phyloP scores from a whole-genome alignment of 1,140 invertebrate species.

The Brachionus sp. region DNA sequence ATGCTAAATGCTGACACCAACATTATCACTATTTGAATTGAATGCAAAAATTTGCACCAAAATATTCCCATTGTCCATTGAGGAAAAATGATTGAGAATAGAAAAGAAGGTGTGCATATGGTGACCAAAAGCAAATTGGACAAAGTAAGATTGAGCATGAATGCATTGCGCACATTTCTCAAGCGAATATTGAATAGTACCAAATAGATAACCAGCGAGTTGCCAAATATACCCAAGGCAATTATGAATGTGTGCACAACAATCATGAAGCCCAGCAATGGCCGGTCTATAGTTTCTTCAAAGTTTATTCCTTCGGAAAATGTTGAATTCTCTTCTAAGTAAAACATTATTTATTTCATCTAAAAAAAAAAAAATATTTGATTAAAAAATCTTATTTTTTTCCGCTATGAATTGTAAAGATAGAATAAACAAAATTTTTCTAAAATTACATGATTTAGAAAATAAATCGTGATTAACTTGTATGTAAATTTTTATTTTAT shows the following conservation, averaged over 20 bases:
- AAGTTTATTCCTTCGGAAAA: background rate
- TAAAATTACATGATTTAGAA: background rate
- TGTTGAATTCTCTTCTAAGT: background rate
- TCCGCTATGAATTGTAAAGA: background rate
- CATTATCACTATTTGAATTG: conserved; percentile 41
- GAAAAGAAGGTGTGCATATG: conserved; percentile 36
- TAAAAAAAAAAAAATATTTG: background rate
- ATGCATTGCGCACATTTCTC: conserved; percentile 42
- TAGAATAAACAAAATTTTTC: background rate
- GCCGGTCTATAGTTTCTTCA: conserved; percentile 23
- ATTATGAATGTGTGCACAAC: conserved; percentile 39
- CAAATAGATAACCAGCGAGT: conserved; percentile 32
- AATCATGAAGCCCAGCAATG: conserved; percentile 19
- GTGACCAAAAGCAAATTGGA: conserved; percentile 27
- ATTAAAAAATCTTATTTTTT: background rate
- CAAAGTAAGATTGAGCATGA: conserved; percentile 24
- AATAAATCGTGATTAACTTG: background rate
- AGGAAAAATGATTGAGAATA: conserved; percentile 9
- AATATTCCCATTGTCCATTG: conserved; percentile 25
- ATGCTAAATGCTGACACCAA: conserved; percentile 37
- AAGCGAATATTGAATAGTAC: background rate
- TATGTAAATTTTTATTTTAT: background rate
- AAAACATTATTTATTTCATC: background rate
- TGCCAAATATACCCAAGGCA: conserved; percentile 25
- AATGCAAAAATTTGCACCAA: conserved; percentile 42